phyloP scores from a whole-genome alignment of 2,888 invertebrate genomes.

The Lepetodrilus schrolli region DNA sequence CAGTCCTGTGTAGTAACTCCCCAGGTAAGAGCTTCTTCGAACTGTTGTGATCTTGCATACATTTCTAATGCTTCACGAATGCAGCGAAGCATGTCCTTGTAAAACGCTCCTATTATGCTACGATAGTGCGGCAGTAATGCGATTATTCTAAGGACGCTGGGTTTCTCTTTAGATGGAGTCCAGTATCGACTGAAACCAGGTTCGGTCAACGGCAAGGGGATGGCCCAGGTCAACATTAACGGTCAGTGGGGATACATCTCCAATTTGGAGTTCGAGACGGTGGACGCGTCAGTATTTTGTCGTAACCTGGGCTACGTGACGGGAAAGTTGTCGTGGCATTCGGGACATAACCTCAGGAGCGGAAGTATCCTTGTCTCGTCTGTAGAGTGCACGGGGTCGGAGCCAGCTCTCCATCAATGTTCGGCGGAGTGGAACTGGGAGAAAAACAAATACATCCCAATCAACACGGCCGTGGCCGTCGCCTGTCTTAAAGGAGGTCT shows the following conservation, averaged over 20 bases:
- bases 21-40: slow-evolving; percentile 28
- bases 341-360: slow-evolving; percentile 32
- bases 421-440: slow-evolving; percentile 51
- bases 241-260: slow-evolving; percentile 56
- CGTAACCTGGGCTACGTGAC: slow-evolving; percentile 48
- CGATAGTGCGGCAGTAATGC: too few species aligned
- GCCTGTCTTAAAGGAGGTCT: slow-evolving; percentile 58
- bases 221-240: slow-evolving; percentile 60
- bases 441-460: slow-evolving; percentile 43
- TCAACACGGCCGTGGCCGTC: slow-evolving; percentile 53
- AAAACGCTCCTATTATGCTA: too few species aligned
- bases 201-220: slow-evolving; percentile 42
- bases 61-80: too few species aligned
- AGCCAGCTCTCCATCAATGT: slow-evolving; percentile 82
- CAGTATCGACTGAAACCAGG: slow-evolving; percentile 51
- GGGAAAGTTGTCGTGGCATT: slow-evolving; percentile 39
- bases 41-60: too few species aligned
- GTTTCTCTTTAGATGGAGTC: slow-evolving; percentile 29
- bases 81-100: too few species aligned
- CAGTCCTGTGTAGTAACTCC: slow-evolving; percentile 49
- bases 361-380: slow-evolving; percentile 81
- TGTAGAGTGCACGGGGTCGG: slow-evolving; percentile 82
- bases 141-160: too few species aligned
- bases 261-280: slow-evolving; percentile 46
- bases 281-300: slow-evolving; percentile 61